phyloP scores from a whole-genome alignment of 2,113 vertebrate species.

The Ptyas mucosa region DNA sequence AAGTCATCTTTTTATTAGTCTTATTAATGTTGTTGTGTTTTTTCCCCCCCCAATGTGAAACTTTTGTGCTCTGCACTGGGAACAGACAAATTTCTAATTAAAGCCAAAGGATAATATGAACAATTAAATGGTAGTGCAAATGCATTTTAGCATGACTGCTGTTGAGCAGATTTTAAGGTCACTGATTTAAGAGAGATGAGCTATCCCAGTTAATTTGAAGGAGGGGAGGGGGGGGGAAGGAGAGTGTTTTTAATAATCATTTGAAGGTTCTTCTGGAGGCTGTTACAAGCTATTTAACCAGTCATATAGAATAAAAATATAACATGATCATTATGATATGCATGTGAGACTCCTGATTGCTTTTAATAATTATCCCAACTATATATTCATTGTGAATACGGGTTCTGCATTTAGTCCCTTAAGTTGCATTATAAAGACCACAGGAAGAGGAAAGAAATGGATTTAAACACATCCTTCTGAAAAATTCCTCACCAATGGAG shows the following conservation, averaged over 20 bases:
- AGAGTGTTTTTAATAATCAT: conserved; percentile 23
- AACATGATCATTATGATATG: neutral
- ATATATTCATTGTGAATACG: neutral
- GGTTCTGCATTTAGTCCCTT: neutral
- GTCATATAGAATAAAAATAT: conserved; percentile 9
- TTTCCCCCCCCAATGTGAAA: neutral
- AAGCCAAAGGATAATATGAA: conserved; percentile 14
- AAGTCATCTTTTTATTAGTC: neutral
- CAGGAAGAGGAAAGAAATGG: neutral
- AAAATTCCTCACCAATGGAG: neutral
- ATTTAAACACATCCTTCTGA: neutral
- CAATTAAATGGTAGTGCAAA: conserved; percentile 9
- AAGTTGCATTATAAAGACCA: neutral
- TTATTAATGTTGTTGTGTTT: neutral
- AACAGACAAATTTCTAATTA: conserved; percentile 20
- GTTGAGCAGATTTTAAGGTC: conserved; percentile 24
- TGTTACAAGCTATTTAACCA: neutral
- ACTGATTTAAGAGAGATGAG: conserved; percentile 11
- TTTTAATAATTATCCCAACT: neutral
- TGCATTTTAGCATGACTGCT: conserved; percentile 3
- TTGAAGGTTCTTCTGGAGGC: neutral
- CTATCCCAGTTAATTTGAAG: conserved; percentile 15
- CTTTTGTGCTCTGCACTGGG: neutral
- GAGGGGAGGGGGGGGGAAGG: neutral
- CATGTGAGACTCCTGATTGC: neutral